A percentile compares a stretch with the other conserved stretches of the same genome.
phyloP scores from a whole-genome alignment of 2,113 vertebrate species.

The Vicugna pacos region DNA sequence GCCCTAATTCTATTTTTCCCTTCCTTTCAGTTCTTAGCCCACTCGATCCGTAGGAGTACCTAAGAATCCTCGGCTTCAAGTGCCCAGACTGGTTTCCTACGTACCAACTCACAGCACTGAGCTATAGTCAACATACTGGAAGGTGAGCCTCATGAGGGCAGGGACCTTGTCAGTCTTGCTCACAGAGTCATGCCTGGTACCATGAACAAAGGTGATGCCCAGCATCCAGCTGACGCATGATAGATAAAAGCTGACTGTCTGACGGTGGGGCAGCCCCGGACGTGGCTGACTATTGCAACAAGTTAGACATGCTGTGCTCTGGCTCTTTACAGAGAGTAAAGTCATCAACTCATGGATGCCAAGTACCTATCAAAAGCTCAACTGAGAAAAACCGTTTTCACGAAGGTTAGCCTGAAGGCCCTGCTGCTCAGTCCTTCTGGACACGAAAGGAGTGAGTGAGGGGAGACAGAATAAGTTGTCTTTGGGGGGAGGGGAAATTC shows the following conservation, averaged over 20 bases:
- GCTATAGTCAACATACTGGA: not conserved
- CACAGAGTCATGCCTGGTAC: not conserved
- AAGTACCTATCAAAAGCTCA: not conserved
- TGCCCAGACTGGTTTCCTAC: not conserved
- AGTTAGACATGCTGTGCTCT: not conserved
- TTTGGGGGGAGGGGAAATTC: not conserved
- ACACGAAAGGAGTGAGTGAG: not conserved
- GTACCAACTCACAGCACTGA: not conserved
- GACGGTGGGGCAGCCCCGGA: not conserved
- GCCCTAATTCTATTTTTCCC: not conserved
- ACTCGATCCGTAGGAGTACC: not conserved
- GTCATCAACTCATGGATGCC: not conserved
- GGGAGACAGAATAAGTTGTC: not conserved
- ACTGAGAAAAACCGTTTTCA: not conserved
- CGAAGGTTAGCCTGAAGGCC: not conserved
- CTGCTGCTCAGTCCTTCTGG: not conserved
- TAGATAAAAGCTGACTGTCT: not conserved
- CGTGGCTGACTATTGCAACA: not conserved
- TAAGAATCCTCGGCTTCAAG: not conserved
- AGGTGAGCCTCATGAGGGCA: not conserved
- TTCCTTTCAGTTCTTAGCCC: not conserved
- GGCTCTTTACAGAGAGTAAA: not conserved
- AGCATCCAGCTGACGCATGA: not conserved
- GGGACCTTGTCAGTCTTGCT: not conserved
- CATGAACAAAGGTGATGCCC: not conserved